Evolutionary conservation across 2,797 vertebrate species (phyloP).

Genomic region (Acrossocheilus fasciatus): DNA sequence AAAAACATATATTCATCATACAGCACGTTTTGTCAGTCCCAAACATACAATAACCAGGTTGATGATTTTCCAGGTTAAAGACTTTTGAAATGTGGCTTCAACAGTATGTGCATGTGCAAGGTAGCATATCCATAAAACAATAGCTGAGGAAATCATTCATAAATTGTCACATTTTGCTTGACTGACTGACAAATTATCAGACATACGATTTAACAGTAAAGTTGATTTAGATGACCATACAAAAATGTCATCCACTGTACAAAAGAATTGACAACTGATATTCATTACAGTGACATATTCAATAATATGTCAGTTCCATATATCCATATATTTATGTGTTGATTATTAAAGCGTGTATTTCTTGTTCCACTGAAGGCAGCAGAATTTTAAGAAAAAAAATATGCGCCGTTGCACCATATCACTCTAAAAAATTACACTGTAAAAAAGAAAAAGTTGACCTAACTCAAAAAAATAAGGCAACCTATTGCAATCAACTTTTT

Average conservation of each 20-base stretch:
- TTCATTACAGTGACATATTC: neutral
- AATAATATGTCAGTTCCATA: neutral
- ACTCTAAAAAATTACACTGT: too few species aligned
- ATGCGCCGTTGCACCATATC: too few species aligned
- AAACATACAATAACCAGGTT: neutral
- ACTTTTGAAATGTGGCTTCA: neutral
- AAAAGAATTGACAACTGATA: neutral
- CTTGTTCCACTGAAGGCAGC: too few species aligned
- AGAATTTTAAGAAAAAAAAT: neutral
- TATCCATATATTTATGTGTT: neutral
- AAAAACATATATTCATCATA: neutral
- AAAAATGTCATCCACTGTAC: neutral
- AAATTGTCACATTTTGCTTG: constrained; percentile 7
- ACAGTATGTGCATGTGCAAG: too few species aligned
- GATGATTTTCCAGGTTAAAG: neutral
- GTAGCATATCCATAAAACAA: constrained; percentile 6
- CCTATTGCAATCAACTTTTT: too few species aligned
- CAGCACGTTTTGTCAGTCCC: neutral
- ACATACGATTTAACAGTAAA: neutral
- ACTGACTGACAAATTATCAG: neutral
- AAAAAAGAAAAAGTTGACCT: too few species aligned
- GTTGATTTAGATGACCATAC: neutral
- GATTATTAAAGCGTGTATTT: neutral
- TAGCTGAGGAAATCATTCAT: neutral
- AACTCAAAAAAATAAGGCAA: too few species aligned